Evolutionary conservation across 2,797 vertebrate genomes (phyloP).

Genomic region (Hoplostethus atlanticus): DNA sequence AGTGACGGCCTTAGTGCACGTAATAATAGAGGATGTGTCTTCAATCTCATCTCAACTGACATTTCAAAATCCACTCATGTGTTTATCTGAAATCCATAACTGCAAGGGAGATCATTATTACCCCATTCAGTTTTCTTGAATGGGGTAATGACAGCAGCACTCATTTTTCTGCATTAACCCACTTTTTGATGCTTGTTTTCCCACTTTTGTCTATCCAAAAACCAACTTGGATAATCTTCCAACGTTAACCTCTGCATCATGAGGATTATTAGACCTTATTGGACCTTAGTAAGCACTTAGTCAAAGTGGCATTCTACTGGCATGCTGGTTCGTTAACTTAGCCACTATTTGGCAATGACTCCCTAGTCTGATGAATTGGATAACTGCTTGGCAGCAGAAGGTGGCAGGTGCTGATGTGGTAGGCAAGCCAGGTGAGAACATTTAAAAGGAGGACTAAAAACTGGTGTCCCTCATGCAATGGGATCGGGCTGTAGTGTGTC

Average conservation of each 20-base stretch:
- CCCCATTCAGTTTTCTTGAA: constrained; percentile 9
- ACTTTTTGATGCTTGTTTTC: neutral
- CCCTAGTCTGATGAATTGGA: neutral
- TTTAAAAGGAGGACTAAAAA: neutral
- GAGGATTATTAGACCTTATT: constrained; percentile 1
- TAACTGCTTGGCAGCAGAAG: neutral
- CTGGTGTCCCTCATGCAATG: no score
- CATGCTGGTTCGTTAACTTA: neutral
- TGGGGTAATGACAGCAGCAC: constrained; percentile 15
- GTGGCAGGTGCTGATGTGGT: neutral
- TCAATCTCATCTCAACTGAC: constrained; percentile 27
- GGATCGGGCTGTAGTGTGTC: no score
- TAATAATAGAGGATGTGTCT: constrained; percentile 15
- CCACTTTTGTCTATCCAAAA: neutral
- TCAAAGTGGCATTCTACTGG: neutral
- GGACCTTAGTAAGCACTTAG: neutral
- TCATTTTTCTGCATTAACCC: constrained; percentile 35
- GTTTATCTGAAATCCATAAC: constrained; percentile 59
- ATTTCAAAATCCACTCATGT: constrained; percentile 27
- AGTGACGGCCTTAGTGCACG: neutral
- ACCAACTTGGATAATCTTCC: constrained; percentile 1
- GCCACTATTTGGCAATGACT: constrained; percentile 3
- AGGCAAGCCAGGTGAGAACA: neutral
- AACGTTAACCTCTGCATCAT: constrained; percentile 2
- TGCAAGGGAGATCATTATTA: constrained; percentile 33